Base-by-base conservation (phyloP, 2,797 vertebrate genomes). In the Sebastes elongatus region DNA sequence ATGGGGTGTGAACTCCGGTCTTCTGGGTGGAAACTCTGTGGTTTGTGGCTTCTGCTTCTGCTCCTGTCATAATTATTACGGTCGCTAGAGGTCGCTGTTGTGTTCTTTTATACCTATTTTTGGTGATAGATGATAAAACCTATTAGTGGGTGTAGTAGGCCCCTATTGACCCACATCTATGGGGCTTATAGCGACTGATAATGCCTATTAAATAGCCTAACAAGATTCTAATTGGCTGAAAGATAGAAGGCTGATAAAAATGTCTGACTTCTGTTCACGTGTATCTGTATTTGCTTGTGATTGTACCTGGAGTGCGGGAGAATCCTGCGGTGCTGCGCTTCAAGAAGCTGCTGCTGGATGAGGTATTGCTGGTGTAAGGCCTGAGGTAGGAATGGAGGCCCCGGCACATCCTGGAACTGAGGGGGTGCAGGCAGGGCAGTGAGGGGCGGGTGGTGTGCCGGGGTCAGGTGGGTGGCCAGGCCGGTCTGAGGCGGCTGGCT, bases 301-400 rank as follows among this genome's bases (percentile, higher is more conserved):
- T 14, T 79, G 8, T 92, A 99, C 99, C 99, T 98, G 93, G 97
- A 95, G 89, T 99, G 97, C 1, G 98, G 96, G 89, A 99, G 96
- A 38, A 99, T 97, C 92, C 98, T 94, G 88, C 97, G 97, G 89
- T 98, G 98, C 95, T 99, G 98, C 6, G 97, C 98, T 95, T 99
- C 99, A 0, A 99, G 96, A 86, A 99, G 97, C 95, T 99, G 98
- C 96, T 99, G 99, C 95, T 99, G 98, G 94, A 99, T 97, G 97
- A 99, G 98, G 97, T 99, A 99, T 97, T 99, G 98, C 97, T 99
- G 98, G 97, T 99, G 98, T 96, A 99, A 97, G 95, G 98, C 97
- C 96, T 99, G 99, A 99, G 98, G 98, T 98, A 99, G 97, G 97
- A 99, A 99, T 91, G 97, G 96, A 90, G 98, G 96, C 94, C 96